phyloP scores from a whole-genome alignment of 2,888 invertebrate genomes.

The Ceramica pisi region DNA sequence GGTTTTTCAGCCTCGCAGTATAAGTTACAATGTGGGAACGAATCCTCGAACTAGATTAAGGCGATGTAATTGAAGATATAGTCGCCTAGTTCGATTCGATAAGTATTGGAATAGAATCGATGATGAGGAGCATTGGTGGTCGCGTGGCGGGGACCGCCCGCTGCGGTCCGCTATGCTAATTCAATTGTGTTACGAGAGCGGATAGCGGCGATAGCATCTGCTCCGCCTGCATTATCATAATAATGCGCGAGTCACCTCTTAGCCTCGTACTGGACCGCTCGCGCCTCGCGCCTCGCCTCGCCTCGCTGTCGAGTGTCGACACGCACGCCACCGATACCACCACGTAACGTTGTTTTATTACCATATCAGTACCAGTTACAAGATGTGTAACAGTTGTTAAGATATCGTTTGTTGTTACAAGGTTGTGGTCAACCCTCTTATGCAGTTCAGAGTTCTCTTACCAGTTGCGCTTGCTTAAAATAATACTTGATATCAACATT shows the following conservation, averaged over 20 bases:
- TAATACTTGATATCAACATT: constrained; percentile 4
- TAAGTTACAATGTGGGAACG: constrained; percentile 35
- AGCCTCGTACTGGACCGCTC: constrained; percentile 74
- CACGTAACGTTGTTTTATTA: constrained; percentile 59
- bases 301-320: constrained; percentile 73
- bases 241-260: constrained; percentile 88
- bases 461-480: neutral
- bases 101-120: constrained; percentile 72
- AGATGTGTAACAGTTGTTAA: constrained; percentile 58
- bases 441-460: neutral
- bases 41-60: constrained; percentile 39
- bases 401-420: constrained; percentile 43
- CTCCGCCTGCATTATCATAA: constrained; percentile 89
- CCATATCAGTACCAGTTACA: constrained; percentile 60
- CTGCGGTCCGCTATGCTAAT: constrained; percentile 89
- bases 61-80: constrained; percentile 58
- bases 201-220: constrained; percentile 85
- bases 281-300: constrained; percentile 62
- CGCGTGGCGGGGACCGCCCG: constrained; percentile 89
- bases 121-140: constrained; percentile 78
- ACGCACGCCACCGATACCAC: constrained; percentile 65
- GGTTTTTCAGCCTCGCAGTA: neutral
- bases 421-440: constrained; percentile 23
- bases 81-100: constrained; percentile 62
- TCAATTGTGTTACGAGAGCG: constrained; percentile 88